Conservation (phyloP, 2,113 vertebrate genomes). For the Brienomyrus longianalis region DNA sequence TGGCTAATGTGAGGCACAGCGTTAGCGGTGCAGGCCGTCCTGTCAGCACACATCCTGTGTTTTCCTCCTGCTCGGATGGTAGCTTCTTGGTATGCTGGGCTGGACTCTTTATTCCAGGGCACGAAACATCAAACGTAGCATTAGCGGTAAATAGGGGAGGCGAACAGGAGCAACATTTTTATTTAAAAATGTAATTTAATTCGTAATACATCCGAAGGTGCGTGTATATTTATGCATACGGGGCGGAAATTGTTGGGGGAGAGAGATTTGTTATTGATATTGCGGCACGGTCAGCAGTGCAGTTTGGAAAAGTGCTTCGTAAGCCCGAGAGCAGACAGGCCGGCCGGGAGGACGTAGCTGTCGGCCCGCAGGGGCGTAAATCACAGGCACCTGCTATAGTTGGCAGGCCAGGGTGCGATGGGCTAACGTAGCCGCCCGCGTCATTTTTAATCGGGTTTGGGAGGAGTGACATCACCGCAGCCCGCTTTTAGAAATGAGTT, state of each 20-base stretch:
- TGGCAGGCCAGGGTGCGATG: background rate
- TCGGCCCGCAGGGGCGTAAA: background rate
- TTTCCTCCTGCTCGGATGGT: background rate
- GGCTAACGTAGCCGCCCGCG: background rate
- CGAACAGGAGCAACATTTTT: conserved; percentile 1
- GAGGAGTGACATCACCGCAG: background rate
- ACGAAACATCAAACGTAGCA: background rate
- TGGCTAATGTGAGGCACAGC: too few relatives aligned
- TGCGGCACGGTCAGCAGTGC: conserved; percentile 1
- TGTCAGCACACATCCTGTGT: accelerated
- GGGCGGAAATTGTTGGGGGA: conserved; percentile 15
- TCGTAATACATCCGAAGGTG: conserved; percentile 28
- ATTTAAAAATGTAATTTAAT: conserved; percentile 33
- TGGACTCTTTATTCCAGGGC: background rate
- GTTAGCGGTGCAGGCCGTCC: background rate
- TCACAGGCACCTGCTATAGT: background rate
- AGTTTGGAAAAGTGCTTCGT: conserved; percentile 29
- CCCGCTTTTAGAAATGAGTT: background rate
- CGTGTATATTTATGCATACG: conserved; percentile 18
- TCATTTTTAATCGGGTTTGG: background rate
- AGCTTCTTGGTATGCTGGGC: conserved; percentile 7
- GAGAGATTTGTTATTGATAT: conserved; percentile 28
- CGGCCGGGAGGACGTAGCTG: background rate
- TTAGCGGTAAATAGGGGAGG: background rate
- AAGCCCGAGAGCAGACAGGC: background rate